A percentile compares a stretch with the other conserved stretches of the same genome.
phyloP scores from a whole-genome alignment of 2,113 vertebrate genomes.

The Python bivittatus region DNA sequence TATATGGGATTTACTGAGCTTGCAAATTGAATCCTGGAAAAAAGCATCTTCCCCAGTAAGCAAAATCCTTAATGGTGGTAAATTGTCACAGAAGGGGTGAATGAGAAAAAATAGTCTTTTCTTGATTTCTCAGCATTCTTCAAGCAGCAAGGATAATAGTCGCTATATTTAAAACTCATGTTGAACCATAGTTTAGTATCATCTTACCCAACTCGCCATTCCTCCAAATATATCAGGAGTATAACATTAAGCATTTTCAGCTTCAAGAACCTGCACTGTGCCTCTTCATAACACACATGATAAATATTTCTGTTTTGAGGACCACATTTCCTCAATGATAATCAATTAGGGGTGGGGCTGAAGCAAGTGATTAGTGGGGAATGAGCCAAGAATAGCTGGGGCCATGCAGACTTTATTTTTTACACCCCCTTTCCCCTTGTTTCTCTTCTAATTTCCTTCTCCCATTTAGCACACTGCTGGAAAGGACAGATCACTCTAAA shows the following conservation, averaged over 20 bases:
- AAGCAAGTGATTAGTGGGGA: neutral
- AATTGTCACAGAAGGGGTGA: slow-evolving; percentile 2
- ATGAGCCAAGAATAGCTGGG: neutral
- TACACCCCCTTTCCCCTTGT: neutral
- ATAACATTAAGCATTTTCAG: neutral
- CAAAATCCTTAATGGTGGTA: slow-evolving; percentile 33
- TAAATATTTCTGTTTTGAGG: neutral
- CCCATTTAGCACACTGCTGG: no score
- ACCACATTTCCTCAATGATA: neutral
- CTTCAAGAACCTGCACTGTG: neutral
- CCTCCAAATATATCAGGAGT: neutral
- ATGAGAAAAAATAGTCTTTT: neutral
- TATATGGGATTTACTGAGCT: slow-evolving; percentile 70
- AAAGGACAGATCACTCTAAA: no score
- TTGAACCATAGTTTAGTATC: neutral
- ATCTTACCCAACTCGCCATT: neutral
- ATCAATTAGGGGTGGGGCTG: neutral
- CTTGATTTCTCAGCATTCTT: neutral
- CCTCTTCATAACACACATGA: neutral
- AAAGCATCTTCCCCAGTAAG: slow-evolving; percentile 42
- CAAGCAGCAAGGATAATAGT: neutral
- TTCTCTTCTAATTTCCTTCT: neutral
- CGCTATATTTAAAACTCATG: neutral
- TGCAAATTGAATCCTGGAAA: slow-evolving; percentile 60
- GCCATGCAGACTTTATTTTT: neutral